These are phyloP conservation scores for Zeus faber DNA, from an alignment of 2,113 vertebrate genomes.

Conservation along the genomic window DNA sequence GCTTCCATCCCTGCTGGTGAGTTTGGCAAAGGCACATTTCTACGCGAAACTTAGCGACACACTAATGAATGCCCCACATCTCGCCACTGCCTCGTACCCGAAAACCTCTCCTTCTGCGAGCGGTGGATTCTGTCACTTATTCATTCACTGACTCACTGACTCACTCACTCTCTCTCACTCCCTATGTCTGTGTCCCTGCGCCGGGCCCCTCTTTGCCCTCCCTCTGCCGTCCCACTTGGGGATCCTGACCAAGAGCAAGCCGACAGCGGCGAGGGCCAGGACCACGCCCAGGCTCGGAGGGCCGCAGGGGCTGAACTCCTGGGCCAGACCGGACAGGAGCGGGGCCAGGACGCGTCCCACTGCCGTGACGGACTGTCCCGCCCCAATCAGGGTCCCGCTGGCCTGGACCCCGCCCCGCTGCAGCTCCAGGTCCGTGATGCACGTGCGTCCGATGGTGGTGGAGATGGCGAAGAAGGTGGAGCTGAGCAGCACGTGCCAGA, in stretches of 20 bases:
- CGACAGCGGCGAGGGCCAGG: constrained; percentile 79
- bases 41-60: too few relatives aligned
- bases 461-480: constrained; percentile 90
- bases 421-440: constrained; percentile 88
- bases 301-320: constrained; percentile 91
- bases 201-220: constrained; percentile 36
- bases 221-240: constrained; percentile 63
- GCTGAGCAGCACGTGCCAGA: constrained; percentile 80
- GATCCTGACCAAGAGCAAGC: constrained; percentile 70
- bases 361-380: constrained; percentile 92
- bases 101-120: not conserved
- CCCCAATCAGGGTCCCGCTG: constrained; percentile 86
- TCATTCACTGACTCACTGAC: not conserved
- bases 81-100: not conserved
- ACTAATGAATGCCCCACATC: not conserved
- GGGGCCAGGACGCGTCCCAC: constrained; percentile 86
- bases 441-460: constrained; percentile 85
- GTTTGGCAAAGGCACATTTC: not conserved
- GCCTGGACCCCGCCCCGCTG: constrained; percentile 76
- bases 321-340: constrained; percentile 85
- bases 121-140: not conserved
- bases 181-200: constrained; percentile 20
- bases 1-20: not conserved
- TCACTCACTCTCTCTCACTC: not conserved
- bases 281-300: constrained; percentile 83